Evolutionary conservation across 2,888 invertebrate species (phyloP), one percentile per base, ranked within the genome.

Genomic region (Coelopa pilipes): DNA sequence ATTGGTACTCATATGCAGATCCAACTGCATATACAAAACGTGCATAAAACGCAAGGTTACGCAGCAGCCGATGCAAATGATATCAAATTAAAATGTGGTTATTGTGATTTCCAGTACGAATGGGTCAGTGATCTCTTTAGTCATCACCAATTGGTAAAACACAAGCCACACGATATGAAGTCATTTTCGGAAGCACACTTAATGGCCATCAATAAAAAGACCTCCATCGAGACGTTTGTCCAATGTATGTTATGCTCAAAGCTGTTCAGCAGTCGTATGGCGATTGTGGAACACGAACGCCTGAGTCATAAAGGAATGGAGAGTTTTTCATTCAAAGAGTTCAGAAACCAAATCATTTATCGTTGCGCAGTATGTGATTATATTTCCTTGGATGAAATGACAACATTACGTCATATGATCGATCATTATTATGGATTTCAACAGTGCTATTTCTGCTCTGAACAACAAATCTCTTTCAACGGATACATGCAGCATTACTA

Each of bases 331-430:
- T 85, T 82, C 60, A 81, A 81, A 5, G 77, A 79, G 50, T 34
- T 85, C 2, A 76, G 57, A 4, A 76, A 88, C 0, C 82, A 84
- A 0, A 79, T 89, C 0, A 88, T 90, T 0, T 85, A 88, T 12
- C 89, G 89, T 74, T 91, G 91, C 76, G 84, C 86, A 15, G 81
- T 84, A 11, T 91, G 91, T 75, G 77, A 83, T 11, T 83, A 79
- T 1, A 82, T 89, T 0, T 83, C 87, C 0, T 78, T 82, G 0
- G 81, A 85, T 4, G 78, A 88, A n/a, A 59, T 79, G 19, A 79
- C 82, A 0, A 80, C 89, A 34, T 75, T 86, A 46, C 82, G 82
- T 0, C 91, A 90, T 73, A 88, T 89, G 81, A 75, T 85, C 15
- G 82, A 84, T 74, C 86, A 86, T 66, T 86, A 80, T 65, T 76